These are phyloP conservation scores for Arctocebus calabarensis DNA, from an alignment of 2,797 vertebrate species.

Conservation along the genomic window DNA sequence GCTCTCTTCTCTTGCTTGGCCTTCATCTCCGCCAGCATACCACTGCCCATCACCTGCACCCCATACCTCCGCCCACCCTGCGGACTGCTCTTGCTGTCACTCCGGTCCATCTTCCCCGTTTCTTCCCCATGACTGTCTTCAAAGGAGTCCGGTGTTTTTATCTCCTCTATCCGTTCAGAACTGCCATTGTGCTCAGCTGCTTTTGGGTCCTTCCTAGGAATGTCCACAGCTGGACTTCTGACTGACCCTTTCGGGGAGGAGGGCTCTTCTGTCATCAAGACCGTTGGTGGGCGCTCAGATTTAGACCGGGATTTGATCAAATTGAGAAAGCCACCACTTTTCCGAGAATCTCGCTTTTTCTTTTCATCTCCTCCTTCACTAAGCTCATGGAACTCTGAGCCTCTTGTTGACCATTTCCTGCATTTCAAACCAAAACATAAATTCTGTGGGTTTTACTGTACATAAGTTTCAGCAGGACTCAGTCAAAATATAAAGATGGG, in stretches of 20 bases:
- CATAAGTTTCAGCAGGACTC: not conserved
- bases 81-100: conserved; percentile 93
- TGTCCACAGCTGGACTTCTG: conserved; percentile 90
- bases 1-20: conserved; percentile 97
- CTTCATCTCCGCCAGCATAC: conserved; percentile 97
- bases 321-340: conserved; percentile 96
- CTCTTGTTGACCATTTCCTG: conserved; percentile 90
- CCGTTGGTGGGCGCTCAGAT: conserved; percentile 91
- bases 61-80: conserved; percentile 94
- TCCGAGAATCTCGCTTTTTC: conserved; percentile 96
- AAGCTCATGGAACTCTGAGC: conserved; percentile 92
- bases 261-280: conserved; percentile 90
- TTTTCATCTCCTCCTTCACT: conserved; percentile 89
- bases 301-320: conserved; percentile 96
- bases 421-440: not conserved
- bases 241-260: conserved; percentile 90
- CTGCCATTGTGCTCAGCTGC: conserved; percentile 89
- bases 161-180: conserved; percentile 92
- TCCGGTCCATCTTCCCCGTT: conserved; percentile 79
- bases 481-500: not conserved
- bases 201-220: conserved; percentile 89
- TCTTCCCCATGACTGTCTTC: conserved; percentile 91
- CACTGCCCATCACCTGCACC: conserved; percentile 96
- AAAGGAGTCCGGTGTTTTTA: conserved; percentile 92
- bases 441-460: not conserved